Conservation (phyloP, 2,797 vertebrate species). For the Hypotaenidia philippensis region DNA sequence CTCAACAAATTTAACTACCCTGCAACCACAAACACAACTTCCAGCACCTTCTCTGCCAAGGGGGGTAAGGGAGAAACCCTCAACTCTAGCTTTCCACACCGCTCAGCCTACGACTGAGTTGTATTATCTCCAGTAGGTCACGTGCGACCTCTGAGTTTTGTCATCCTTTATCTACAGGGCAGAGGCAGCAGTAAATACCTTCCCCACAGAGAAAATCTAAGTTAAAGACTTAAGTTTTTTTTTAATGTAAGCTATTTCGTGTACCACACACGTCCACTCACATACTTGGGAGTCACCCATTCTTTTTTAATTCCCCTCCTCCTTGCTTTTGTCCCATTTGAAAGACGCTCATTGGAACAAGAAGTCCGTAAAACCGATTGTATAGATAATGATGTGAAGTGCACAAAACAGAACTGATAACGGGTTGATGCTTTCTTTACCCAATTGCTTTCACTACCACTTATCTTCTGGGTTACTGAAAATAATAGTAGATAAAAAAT, state of each 20-base stretch:
- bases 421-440: not conserved
- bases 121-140: not conserved
- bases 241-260: not conserved
- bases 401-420: not conserved
- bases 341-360: not conserved
- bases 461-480: not conserved
- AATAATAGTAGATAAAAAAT: slow-evolving; percentile 6
- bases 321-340: not conserved
- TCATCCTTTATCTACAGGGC: not conserved
- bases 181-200: not conserved
- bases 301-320: not conserved
- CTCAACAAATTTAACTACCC: not conserved
- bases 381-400: not conserved
- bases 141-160: not conserved
- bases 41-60: not conserved
- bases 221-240: not conserved
- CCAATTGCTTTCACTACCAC: not conserved
- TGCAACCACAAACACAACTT: not conserved
- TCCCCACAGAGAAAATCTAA: not conserved
- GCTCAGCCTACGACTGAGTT: not conserved
- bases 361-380: accelerated
- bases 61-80: not conserved
- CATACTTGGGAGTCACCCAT: not conserved
- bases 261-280: not conserved
- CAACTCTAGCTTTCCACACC: not conserved